These are phyloP conservation scores for Perccottus glenii DNA, from an alignment of 2,113 vertebrate genomes.

Conservation along the genomic window DNA sequence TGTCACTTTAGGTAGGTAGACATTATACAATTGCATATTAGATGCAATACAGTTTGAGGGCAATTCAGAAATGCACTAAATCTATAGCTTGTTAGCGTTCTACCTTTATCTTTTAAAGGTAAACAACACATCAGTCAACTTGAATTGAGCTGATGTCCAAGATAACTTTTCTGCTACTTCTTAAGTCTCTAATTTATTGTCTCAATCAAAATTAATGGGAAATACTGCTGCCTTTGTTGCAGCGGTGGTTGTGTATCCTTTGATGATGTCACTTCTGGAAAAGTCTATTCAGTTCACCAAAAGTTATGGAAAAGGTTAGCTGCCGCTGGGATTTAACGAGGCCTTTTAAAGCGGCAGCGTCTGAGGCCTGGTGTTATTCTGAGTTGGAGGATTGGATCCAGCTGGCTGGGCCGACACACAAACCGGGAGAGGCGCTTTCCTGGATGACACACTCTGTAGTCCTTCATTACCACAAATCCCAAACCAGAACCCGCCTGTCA, in stretches of 20 bases:
- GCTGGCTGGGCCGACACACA: constrained; percentile 59
- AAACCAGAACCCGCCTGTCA: constrained; percentile 68
- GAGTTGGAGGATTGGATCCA: constrained; percentile 59
- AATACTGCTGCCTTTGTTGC: not conserved
- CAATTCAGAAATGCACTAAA: no score
- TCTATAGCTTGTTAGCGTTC: no score
- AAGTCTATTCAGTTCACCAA: constrained; percentile 21
- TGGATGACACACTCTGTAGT: constrained; percentile 69
- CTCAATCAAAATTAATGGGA: no score
- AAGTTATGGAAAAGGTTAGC: constrained; percentile 44
- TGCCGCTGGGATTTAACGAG: constrained; percentile 53
- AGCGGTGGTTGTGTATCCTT: not conserved
- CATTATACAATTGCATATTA: no score
- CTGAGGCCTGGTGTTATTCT: constrained; percentile 53
- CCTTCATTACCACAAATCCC: constrained; percentile 68
- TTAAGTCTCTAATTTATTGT: no score
- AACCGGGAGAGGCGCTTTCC: constrained; percentile 55
- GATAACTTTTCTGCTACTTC: no score
- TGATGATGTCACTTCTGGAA: not conserved
- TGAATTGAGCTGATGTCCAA: no score
- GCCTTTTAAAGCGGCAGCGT: constrained; percentile 45
- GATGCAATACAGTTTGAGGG: no score
- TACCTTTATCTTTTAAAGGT: no score
- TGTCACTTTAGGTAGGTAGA: no score
- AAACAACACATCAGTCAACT: no score